A percentile compares a stretch with the other conserved stretches of the same genome.
Evolutionary conservation across 2,888 invertebrate genomes (phyloP).

Genomic region (Drosophila fulvimacula): DNA sequence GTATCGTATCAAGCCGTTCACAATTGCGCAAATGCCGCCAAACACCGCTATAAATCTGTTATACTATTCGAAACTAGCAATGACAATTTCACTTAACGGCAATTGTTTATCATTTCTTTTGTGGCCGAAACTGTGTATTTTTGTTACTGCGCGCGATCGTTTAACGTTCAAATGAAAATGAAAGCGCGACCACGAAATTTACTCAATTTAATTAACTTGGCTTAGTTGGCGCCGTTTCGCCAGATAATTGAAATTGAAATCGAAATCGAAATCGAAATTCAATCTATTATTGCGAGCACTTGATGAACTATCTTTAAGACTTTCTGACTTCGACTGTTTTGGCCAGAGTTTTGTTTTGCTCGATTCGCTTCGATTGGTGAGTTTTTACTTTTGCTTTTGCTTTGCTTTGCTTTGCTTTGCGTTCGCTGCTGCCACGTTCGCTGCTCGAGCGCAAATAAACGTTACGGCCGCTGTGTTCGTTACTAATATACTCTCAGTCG

Average conservation of each 20-base stretch:
- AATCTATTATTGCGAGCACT: slow-evolving; percentile 32
- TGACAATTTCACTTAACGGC: slow-evolving; percentile 51
- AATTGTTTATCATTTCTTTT: slow-evolving; percentile 33
- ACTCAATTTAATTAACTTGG: slow-evolving; percentile 49
- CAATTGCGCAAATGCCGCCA: slow-evolving; percentile 36
- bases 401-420: slow-evolving; percentile 51
- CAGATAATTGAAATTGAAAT: slow-evolving; percentile 29
- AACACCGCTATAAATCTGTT: slow-evolving; percentile 16
- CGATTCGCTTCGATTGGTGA: slow-evolving; percentile 27
- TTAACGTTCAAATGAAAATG: slow-evolving; percentile 33
- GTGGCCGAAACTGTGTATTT: slow-evolving; percentile 3
- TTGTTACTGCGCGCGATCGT: slow-evolving; percentile 11
- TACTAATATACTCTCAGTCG: slow-evolving; percentile 80
- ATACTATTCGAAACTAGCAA: slow-evolving; percentile 19
- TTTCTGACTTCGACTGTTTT: slow-evolving; percentile 20
- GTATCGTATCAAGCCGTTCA: slow-evolving; percentile 8
- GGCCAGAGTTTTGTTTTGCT: not conserved
- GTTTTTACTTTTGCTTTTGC: slow-evolving; percentile 32
- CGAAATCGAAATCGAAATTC: slow-evolving; percentile 19
- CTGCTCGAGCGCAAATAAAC: slow-evolving; percentile 84
- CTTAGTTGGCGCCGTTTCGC: slow-evolving; percentile 29
- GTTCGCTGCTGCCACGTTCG: slow-evolving; percentile 82
- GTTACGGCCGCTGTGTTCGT: slow-evolving; percentile 72
- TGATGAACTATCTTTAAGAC: slow-evolving; percentile 22
- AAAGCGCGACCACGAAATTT: slow-evolving; percentile 48